phyloP scores from a whole-genome alignment of 1,140 invertebrate species.

The Gryllus bimaculatus region DNA sequence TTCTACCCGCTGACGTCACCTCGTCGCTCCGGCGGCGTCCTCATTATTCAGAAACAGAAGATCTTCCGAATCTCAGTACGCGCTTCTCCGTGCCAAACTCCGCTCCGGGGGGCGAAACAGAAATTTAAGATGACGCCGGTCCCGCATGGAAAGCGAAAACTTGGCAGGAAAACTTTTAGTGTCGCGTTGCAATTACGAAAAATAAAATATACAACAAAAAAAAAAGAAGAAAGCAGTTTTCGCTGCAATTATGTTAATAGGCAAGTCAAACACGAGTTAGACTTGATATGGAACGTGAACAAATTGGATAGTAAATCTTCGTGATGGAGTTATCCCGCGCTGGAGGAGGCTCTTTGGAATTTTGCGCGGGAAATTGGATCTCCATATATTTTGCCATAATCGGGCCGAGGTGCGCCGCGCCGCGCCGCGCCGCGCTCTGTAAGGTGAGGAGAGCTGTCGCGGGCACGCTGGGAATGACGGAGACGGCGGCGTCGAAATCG shows the following conservation, averaged over 20 bases:
- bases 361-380: neutral
- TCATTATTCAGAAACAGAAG: conserved; percentile 5
- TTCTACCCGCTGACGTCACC: neutral
- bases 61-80: neutral
- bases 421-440: too few relatives aligned
- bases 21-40: too few relatives aligned
- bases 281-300: neutral
- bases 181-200: neutral
- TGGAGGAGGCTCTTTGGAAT: neutral
- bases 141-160: neutral
- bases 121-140: neutral
- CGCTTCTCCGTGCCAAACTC: neutral
- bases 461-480: too few relatives aligned
- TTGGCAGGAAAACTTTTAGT: neutral
- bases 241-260: neutral
- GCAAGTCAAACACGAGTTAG: neutral
- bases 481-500: too few relatives aligned
- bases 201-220: neutral
- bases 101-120: neutral
- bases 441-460: too few relatives aligned
- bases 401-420: too few relatives aligned
- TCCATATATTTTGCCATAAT: neutral
- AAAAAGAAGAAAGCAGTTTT: neutral
- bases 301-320: neutral
- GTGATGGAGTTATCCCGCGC: neutral